Evolutionary conservation across 2,797 vertebrate genomes (phyloP).

Genomic region (Hemibagrus guttatus): DNA sequence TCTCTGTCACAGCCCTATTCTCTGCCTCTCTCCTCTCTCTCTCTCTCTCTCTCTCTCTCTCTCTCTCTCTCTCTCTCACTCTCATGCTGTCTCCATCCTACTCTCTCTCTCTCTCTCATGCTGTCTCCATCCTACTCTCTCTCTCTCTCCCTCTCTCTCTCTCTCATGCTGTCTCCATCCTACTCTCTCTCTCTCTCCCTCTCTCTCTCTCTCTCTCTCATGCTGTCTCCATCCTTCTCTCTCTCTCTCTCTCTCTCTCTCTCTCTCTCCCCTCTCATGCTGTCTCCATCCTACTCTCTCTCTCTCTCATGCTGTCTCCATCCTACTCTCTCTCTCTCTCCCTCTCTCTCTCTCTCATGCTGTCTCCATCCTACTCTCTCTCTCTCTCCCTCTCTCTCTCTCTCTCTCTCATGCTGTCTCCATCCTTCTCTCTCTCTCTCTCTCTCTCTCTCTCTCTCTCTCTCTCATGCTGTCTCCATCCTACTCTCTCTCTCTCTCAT

Average conservation of each 20-base stretch:
- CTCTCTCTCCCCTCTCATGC: no score
- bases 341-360: neutral
- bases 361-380: slow-evolving; percentile 58
- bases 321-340: slow-evolving; percentile 47
- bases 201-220: slow-evolving; percentile 41
- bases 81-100: slow-evolving; percentile 27
- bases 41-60: slow-evolving; percentile 43
- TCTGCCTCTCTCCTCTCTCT: neutral
- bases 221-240: neutral
- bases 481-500: no score
- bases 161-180: slow-evolving; percentile 59
- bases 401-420: slow-evolving; percentile 46
- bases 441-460: slow-evolving; percentile 44
- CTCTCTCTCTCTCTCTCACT: slow-evolving; percentile 52
- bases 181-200: slow-evolving; percentile 6
- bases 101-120: slow-evolving; percentile 47
- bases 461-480: slow-evolving; percentile 63
- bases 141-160: neutral
- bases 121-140: slow-evolving; percentile 50
- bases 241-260: slow-evolving; percentile 46
- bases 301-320: slow-evolving; percentile 55
- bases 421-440: neutral
- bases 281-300: neutral
- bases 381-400: neutral
- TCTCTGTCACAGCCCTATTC: slow-evolving; percentile 56